Evolutionary conservation across 2,888 invertebrate species (phyloP).

Genomic region (Thecocarcelia acutangulata): DNA sequence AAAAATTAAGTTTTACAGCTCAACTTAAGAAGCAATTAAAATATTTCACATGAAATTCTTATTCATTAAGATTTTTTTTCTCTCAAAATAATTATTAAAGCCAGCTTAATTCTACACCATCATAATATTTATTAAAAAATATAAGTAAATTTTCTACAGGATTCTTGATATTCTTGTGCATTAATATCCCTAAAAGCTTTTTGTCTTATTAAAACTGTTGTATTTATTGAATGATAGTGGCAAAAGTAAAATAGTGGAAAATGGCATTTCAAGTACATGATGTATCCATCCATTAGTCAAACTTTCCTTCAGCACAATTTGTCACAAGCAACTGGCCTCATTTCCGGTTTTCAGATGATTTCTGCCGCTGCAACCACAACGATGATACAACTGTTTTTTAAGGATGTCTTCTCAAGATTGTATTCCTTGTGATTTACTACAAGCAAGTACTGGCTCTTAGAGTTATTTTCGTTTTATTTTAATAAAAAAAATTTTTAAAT

Average conservation of each 20-base stretch:
- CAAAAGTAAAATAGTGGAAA: background rate
- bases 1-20: too few species aligned
- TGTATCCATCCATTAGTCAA: slow-evolving; percentile 1
- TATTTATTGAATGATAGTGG: background rate
- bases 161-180: too few species aligned
- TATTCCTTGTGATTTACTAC: slow-evolving; percentile 3
- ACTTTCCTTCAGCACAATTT: slow-evolving; percentile 18
- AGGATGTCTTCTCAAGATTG: background rate
- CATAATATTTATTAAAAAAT: too few species aligned
- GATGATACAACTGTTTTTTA: slow-evolving; percentile 1
- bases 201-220: background rate
- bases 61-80: too few species aligned
- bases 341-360: slow-evolving; percentile 1
- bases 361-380: background rate
- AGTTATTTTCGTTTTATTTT: slow-evolving; percentile 1
- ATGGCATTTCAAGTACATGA: slow-evolving; percentile 10
- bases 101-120: too few species aligned
- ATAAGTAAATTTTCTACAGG: too few species aligned
- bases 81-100: too few species aligned
- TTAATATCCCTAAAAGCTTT: too few species aligned
- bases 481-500: background rate
- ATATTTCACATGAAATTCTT: too few species aligned
- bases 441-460: background rate
- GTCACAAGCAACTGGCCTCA: slow-evolving; percentile 20
- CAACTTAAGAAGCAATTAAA: too few species aligned